These are phyloP conservation scores for Mythimna pallens DNA, from an alignment of 2,888 invertebrate species.

Conservation along the genomic window DNA sequence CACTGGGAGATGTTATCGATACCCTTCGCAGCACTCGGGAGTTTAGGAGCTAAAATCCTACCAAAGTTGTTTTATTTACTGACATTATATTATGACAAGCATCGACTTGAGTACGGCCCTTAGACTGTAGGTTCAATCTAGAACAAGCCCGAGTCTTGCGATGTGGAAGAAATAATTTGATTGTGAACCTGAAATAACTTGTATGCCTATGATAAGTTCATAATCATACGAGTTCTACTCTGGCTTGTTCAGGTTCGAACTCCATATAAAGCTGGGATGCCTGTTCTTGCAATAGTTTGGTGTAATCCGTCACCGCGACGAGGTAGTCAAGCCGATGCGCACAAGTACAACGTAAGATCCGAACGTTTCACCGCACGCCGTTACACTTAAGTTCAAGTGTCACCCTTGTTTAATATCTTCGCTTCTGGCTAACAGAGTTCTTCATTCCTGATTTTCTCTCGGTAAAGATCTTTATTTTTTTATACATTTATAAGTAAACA, in stretches of 20 bases:
- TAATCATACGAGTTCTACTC: background rate
- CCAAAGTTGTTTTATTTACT: constrained; percentile 76
- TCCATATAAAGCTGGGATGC: constrained; percentile 25
- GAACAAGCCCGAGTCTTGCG: constrained; percentile 1
- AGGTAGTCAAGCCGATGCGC: constrained; percentile 38
- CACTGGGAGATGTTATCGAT: constrained; percentile 47
- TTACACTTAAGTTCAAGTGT: constrained; percentile 29
- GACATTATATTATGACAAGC: constrained; percentile 45
- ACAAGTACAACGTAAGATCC: constrained; percentile 29
- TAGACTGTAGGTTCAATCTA: constrained; percentile 2
- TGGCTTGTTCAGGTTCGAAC: background rate
- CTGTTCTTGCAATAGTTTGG: constrained; percentile 43
- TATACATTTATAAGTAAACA: constrained; percentile 81
- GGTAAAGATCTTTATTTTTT: constrained; percentile 90
- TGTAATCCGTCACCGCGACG: constrained; percentile 14
- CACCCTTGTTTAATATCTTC: constrained; percentile 50
- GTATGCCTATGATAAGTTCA: background rate
- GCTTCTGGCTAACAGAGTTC: constrained; percentile 75
- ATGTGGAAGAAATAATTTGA: background rate
- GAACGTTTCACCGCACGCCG: constrained; percentile 37
- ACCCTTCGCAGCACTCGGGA: constrained; percentile 59
- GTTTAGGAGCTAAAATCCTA: constrained; percentile 68
- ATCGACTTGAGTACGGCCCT: constrained; percentile 41
- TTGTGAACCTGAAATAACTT: constrained; percentile 2
- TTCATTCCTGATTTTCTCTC: constrained; percentile 87